Percentiles rank a stretch among this genome's conserved stretches.
Evolutionary conservation across 2,797 vertebrate genomes (phyloP).

Genomic region (Hyperoplus lanceolatus): DNA sequence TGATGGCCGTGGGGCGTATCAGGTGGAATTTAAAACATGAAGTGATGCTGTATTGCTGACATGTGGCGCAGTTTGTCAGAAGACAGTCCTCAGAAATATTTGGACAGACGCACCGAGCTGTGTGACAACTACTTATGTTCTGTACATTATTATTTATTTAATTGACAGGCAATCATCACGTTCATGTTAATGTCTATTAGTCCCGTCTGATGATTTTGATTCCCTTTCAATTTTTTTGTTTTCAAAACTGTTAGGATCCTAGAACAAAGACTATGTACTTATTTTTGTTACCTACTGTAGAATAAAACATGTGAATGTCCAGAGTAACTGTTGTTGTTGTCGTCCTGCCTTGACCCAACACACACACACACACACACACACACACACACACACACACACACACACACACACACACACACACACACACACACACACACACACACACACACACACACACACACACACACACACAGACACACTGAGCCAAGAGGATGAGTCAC

Average conservation of each 20-base stretch:
- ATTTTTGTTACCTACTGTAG: constrained; percentile 88
- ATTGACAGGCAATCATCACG: constrained; percentile 67
- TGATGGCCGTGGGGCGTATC: constrained; percentile 15
- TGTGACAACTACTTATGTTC: constrained; percentile 9
- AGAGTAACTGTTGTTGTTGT: constrained; percentile 32
- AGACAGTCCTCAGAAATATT: constrained; percentile 4
- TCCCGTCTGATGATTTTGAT: constrained; percentile 65
- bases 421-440: neutral
- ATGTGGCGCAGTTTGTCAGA: constrained; percentile 29
- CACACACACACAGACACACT: constrained; percentile 4
- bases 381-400: neutral
- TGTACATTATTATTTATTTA: constrained; percentile 14
- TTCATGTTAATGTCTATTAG: constrained; percentile 73
- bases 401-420: constrained; percentile 3
- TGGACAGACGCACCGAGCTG: constrained; percentile 32
- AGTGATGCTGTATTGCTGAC: constrained; percentile 33
- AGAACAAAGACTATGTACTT: constrained; percentile 85
- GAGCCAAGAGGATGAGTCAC: constrained; percentile 80
- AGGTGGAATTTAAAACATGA: constrained; percentile 29
- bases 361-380: constrained; percentile 21
- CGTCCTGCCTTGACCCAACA: constrained; percentile 9
- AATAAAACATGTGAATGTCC: constrained; percentile 86
- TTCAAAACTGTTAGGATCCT: constrained; percentile 76
- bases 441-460: neutral
- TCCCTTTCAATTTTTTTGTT: constrained; percentile 47